These are phyloP conservation scores for Ametastegia equiseti DNA, from an alignment of 2,888 invertebrate species.

Conservation along the genomic window DNA sequence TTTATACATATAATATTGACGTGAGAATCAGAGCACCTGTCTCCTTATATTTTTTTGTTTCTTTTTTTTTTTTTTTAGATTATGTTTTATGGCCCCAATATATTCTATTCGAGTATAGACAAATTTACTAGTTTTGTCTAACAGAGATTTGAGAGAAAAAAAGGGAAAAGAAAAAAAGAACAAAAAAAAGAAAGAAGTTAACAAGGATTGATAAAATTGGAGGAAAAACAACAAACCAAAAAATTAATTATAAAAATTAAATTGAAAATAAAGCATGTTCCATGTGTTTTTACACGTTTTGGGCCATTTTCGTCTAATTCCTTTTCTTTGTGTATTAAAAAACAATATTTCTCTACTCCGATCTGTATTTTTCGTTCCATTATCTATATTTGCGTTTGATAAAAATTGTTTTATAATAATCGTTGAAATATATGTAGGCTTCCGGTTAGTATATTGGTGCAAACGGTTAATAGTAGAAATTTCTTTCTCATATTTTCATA, in stretches of 20 bases:
- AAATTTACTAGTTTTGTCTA: constrained; percentile 19
- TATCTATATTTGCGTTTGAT: constrained; percentile 27
- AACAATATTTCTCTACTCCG: neutral
- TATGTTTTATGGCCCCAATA: constrained; percentile 73
- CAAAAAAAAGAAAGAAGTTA: neutral
- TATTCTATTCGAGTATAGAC: constrained; percentile 63
- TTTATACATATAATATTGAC: constrained; percentile 59
- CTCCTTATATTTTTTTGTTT: constrained; percentile 50
- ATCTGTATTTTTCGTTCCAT: neutral
- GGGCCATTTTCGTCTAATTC: neutral
- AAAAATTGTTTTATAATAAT: neutral
- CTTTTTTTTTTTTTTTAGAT: constrained; percentile 60
- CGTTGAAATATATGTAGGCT: neutral
- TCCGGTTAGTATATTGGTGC: neutral
- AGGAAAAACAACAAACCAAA: neutral
- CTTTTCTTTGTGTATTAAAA: neutral
- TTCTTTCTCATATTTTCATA: constrained; percentile 44
- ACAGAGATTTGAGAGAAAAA: constrained; percentile 21
- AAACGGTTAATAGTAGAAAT: constrained; percentile 7
- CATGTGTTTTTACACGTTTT: too few species aligned
- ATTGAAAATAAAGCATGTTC: constrained; percentile 9
- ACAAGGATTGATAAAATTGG: too few species aligned
- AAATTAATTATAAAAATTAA: neutral
- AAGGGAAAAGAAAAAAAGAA: neutral
- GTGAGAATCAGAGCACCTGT: constrained; percentile 67